A percentile compares a stretch with the other conserved stretches of the same genome.
Conservation (phyloP, 1,140 invertebrate genomes). For the Philotrypesis tridentata region DNA sequence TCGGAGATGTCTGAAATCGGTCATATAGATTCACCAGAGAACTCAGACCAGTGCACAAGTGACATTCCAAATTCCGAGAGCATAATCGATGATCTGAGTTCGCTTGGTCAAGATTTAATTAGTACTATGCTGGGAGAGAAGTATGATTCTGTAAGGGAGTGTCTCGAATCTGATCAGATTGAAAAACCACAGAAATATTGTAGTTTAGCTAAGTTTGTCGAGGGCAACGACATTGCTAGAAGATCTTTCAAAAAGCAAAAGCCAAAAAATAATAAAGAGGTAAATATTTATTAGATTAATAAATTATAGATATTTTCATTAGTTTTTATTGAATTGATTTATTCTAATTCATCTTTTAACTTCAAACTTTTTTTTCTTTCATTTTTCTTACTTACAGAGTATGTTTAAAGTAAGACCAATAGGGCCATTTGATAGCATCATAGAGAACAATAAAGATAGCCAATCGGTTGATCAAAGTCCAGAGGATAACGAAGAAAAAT, state of each 20-base stretch:
- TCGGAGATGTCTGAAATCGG: constrained; percentile 75
- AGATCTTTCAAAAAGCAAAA: constrained; percentile 79
- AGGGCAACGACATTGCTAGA: constrained; percentile 86
- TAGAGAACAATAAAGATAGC: constrained; percentile 3
- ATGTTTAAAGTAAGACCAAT: constrained; percentile 32
- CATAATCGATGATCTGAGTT: constrained; percentile 84
- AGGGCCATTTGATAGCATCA: constrained; percentile 14
- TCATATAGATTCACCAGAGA: constrained; percentile 84
- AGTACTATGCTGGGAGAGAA: constrained; percentile 74
- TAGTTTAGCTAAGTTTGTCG: constrained; percentile 84
- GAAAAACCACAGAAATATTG: constrained; percentile 78
- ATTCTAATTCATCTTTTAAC: no score
- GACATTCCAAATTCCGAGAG: constrained; percentile 83
- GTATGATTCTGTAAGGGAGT: constrained; percentile 70
- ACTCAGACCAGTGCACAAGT: constrained; percentile 80
- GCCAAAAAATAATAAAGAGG: constrained; percentile 49
- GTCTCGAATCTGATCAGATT: constrained; percentile 61
- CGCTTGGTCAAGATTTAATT: constrained; percentile 79
- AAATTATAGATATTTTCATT: not conserved
- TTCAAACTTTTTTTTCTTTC: no score
- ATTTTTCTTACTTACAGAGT: constrained; percentile 8
- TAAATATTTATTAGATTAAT: constrained; percentile 26
- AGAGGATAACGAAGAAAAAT: constrained; percentile 50
- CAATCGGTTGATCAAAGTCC: constrained; percentile 16
- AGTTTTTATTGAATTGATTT: no score